These are phyloP conservation scores for Bagarius yarrelli DNA, from an alignment of 2,113 vertebrate species.

Conservation along the genomic window DNA sequence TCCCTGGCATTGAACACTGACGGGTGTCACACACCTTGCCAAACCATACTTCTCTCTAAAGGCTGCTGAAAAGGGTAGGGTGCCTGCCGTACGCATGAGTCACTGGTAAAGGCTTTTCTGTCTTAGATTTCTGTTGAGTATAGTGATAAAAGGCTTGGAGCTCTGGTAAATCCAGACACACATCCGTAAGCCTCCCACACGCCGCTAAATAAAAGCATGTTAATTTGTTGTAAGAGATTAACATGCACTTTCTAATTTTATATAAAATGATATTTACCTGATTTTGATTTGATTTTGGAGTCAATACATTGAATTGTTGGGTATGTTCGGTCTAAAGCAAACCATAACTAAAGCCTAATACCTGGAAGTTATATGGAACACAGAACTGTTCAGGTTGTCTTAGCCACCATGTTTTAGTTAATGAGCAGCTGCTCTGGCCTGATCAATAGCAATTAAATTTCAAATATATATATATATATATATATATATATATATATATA, in stretches of 20 bases:
- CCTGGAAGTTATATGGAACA: background rate
- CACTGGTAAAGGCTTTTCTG: constrained; percentile 62
- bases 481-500: too few relatives aligned
- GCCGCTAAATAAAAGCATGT: constrained; percentile 39
- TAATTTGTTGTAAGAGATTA: constrained; percentile 45
- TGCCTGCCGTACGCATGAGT: constrained; percentile 64
- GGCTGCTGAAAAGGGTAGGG: constrained; percentile 60
- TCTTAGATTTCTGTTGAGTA: constrained; percentile 58
- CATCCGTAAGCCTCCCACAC: constrained; percentile 63
- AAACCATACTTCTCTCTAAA: constrained; percentile 61
- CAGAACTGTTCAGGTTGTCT: background rate
- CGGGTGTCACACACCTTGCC: constrained; percentile 62
- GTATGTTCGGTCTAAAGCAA: background rate
- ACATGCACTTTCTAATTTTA: constrained; percentile 11
- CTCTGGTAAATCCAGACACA: constrained; percentile 49
- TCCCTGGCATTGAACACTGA: constrained; percentile 68
- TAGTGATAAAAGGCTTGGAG: constrained; percentile 66
- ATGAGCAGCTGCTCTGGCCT: too few relatives aligned
- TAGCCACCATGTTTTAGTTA: background rate
- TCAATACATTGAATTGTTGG: background rate
- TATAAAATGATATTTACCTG: constrained; percentile 1
- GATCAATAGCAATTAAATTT: background rate
- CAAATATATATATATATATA: constrained; percentile 7
- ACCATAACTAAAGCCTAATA: background rate
- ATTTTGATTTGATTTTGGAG: background rate